Base-by-base conservation (phyloP, 2,797 vertebrate species). In the Sebastes trivittatus region DNA sequence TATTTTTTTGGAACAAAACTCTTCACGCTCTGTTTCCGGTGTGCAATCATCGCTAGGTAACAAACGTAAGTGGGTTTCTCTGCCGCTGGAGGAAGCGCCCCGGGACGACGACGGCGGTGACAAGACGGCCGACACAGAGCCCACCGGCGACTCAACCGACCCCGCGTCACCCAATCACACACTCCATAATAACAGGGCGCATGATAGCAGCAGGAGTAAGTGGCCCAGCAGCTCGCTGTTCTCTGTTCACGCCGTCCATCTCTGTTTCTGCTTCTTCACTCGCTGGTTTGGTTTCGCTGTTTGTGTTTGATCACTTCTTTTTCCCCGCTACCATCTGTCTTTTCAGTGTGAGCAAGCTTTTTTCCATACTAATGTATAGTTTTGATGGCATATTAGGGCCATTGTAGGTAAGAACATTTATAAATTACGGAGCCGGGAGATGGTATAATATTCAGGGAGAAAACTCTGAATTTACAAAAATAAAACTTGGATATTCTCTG, bases 51-150 rank as follows among this genome's bases (percentile, higher is more conserved):
- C 81, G 93, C 88, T 77, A 98, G 97, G 95, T 94, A 96, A 96
- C 95, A 98, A 97, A 91, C 96, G 97, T 93, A 98, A 97, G 89
- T 97, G 97, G 97, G 95, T 97, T 75, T 97, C 97, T 11, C 95
- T 98, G 83, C 95, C 96, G 71, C 94, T 98, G 94, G 97, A 98
- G 49, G 96, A 97, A 14, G 82, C 89, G 58, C 94, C 95, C 87
- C 91, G 92, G 84, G 97, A 97, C n/a, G 94, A 91, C 90, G 82
- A 79, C 89, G 81, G 84, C 4, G 13, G 36, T 38, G 86, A 84
- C 87, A 92, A 95, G 95, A 93, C 88, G 92, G 75, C 94, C 81
- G 64, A 95, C 71, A 75, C 94, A 67, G 96, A 97, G 86, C 69
- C 94, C 74, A 91, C 81, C 88, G 92, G 95, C 49, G 72, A 88